These are phyloP conservation scores for Apis dorsata DNA, from an alignment of 1,140 invertebrate species.

Conservation along the genomic window DNA sequence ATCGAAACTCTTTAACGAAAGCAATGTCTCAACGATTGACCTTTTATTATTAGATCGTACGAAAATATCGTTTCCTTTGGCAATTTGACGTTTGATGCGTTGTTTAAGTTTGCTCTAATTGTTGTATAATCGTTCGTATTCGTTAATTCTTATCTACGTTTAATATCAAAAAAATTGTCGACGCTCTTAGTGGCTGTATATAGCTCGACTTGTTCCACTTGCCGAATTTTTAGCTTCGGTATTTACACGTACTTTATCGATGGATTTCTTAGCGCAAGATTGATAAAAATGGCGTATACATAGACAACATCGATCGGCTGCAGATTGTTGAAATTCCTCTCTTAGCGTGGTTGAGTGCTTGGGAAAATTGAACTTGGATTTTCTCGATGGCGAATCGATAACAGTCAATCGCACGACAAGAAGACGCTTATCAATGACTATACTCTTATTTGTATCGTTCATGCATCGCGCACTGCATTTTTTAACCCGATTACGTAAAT, in stretches of 20 bases:
- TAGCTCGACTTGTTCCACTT: background rate
- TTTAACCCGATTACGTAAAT: slow-evolving; percentile 11
- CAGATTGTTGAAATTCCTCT: slow-evolving; percentile 22
- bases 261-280: background rate
- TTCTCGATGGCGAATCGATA: slow-evolving; percentile 25
- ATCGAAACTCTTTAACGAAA: background rate
- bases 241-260: background rate
- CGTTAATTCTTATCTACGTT: no score
- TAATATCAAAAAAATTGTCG: no score
- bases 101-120: no score
- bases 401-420: background rate
- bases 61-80: no score
- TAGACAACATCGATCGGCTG: background rate
- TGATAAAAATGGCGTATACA: background rate
- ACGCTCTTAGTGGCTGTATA: no score
- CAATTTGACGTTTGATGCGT: no score
- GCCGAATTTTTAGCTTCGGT: background rate
- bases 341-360: background rate
- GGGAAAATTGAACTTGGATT: slow-evolving; percentile 47
- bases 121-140: no score
- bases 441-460: background rate
- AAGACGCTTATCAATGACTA: slow-evolving; percentile 17
- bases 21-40: background rate
- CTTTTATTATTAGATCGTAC: no score
- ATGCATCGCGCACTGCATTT: background rate